Conservation (phyloP, 2,888 invertebrate genomes). For the Nemotelus pantherinus region DNA sequence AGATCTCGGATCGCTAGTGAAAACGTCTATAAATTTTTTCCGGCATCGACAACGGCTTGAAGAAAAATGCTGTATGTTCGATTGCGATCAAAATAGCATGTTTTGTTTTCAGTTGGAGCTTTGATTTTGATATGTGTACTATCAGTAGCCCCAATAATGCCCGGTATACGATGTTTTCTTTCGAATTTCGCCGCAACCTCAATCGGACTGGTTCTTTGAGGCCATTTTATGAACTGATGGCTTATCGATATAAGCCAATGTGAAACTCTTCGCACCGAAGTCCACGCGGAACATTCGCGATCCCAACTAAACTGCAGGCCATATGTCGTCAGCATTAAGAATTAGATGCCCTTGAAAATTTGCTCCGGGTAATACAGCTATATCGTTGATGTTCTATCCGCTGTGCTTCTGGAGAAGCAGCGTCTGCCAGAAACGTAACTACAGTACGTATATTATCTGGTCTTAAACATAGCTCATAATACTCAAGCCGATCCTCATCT, state of each 20-base stretch:
- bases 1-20: not conserved
- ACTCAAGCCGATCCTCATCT: too few species aligned
- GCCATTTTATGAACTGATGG: not conserved
- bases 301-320: not conserved
- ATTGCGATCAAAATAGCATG: not conserved
- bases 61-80: not conserved
- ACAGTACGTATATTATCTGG: too few species aligned
- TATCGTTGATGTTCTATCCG: too few species aligned
- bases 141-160: not conserved
- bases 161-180: not conserved
- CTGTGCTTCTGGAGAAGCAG: too few species aligned
- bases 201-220: not conserved
- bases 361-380: too few species aligned
- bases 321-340: not conserved
- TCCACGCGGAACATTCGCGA: not conserved
- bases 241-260: slow-evolving; percentile 13
- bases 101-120: not conserved
- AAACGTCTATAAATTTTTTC: not conserved
- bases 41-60: not conserved
- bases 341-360: too few species aligned
- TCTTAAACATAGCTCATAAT: too few species aligned
- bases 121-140: not conserved
- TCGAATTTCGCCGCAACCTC: not conserved
- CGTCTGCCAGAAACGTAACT: too few species aligned
- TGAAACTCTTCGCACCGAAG: not conserved